Conservation (phyloP, 2,113 vertebrate genomes). For the Bujurquina vittata region DNA sequence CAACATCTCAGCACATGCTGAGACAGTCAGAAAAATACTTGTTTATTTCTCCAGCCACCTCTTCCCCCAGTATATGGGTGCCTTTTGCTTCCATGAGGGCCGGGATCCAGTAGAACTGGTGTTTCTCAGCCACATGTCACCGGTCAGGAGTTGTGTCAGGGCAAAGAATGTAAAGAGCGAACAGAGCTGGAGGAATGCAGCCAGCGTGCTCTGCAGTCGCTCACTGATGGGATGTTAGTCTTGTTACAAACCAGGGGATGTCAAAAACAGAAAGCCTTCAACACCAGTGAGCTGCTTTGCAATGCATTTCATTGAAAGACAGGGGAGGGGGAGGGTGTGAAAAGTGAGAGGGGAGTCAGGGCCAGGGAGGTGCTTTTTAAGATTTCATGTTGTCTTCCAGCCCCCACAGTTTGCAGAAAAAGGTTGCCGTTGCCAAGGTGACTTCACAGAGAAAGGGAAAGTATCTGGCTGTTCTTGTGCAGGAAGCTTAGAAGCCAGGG, state of each 20-base stretch:
- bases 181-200: conserved; percentile 30
- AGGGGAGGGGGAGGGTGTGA: conserved; percentile 41
- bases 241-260: conserved; percentile 48
- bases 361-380: conserved; percentile 63
- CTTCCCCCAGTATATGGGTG: not conserved
- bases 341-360: conserved; percentile 51
- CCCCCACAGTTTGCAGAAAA: conserved; percentile 81
- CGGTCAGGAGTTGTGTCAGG: conserved; percentile 55
- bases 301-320: conserved; percentile 43
- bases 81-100: conserved; percentile 48
- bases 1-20: conserved; percentile 11
- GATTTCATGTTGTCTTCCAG: conserved; percentile 77
- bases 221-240: conserved; percentile 47
- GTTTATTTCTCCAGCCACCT: conserved; percentile 28
- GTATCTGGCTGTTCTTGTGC: conserved; percentile 77
- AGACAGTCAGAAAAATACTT: not conserved
- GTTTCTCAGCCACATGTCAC: conserved; percentile 67
- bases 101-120: conserved; percentile 70
- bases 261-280: conserved; percentile 12
- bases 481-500: conserved; percentile 63
- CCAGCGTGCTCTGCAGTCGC: conserved; percentile 14
- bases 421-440: conserved; percentile 90
- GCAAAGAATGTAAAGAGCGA: conserved; percentile 71
- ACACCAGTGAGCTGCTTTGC: conserved; percentile 13
- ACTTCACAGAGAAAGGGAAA: conserved; percentile 81